phyloP scores from a whole-genome alignment of 2,797 vertebrate genomes.

The Eidolon dupreanum region DNA sequence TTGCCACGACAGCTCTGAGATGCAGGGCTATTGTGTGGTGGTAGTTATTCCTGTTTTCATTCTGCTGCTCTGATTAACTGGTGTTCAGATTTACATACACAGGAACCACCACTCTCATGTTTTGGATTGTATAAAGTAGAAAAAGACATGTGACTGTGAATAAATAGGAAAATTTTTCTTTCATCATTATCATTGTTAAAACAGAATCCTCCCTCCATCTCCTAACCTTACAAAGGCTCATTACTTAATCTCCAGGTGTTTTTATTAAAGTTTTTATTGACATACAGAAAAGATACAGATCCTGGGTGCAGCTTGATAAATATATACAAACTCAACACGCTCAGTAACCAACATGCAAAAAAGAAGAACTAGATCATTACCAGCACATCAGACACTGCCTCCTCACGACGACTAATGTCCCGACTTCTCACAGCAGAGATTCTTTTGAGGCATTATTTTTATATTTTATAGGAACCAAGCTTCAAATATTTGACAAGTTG shows the following conservation, averaged over 20 bases:
- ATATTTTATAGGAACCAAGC: not conserved
- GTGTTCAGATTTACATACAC: not conserved
- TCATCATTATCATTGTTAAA: not conserved
- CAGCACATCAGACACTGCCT: not conserved
- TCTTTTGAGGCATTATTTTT: not conserved
- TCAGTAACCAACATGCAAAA: not conserved
- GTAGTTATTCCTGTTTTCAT: not conserved
- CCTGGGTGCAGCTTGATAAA: not conserved
- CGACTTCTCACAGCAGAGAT: not conserved
- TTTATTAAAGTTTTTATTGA: constrained; percentile 33
- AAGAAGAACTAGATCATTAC: not conserved
- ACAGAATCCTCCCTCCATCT: not conserved
- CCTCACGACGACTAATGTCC: not conserved
- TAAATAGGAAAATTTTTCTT: not conserved
- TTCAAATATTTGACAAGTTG: not conserved
- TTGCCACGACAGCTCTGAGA: not conserved
- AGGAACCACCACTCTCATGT: not conserved
- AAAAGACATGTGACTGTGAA: not conserved
- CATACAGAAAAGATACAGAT: not conserved
- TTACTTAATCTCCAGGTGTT: not conserved
- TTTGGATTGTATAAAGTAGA: not conserved
- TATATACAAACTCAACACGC: not conserved
- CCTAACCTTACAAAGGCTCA: not conserved
- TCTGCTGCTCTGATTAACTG: not conserved
- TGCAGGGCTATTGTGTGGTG: not conserved